Evolutionary conservation across 2,888 invertebrate species (phyloP).

Genomic region (Trissonchulus sp.): DNA sequence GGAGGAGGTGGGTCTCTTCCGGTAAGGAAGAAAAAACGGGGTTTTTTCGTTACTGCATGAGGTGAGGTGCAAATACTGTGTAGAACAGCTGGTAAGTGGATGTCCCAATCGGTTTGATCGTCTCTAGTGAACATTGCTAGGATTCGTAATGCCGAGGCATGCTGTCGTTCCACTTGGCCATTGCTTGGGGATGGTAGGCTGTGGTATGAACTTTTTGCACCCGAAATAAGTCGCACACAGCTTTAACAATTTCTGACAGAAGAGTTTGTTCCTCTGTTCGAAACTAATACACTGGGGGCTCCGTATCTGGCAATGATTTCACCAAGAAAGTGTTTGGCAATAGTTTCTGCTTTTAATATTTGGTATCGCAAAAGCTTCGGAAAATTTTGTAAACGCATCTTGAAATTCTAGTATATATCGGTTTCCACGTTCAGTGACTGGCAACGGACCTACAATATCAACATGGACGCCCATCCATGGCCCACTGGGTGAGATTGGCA

Average conservation of each 20-base stretch:
- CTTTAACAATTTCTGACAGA: not conserved
- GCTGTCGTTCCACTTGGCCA: conserved; percentile 3
- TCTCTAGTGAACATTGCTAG: not conserved
- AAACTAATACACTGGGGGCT: not conserved
- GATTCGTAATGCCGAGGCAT: not conserved
- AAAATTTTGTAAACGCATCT: not conserved
- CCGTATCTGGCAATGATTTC: not conserved
- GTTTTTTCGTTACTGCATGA: not conserved
- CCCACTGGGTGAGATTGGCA: not conserved
- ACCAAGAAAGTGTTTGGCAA: not conserved
- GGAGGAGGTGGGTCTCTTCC: not conserved
- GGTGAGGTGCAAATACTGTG: not conserved
- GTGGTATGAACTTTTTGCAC: not conserved
- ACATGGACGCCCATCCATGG: not conserved
- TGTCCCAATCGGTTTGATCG: not conserved
- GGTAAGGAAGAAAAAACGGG: not conserved
- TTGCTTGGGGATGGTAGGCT: not conserved
- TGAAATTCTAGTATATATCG: not conserved
- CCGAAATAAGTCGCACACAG: not conserved
- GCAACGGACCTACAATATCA: not conserved
- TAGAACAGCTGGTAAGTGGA: not conserved
- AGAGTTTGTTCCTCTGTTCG: not conserved
- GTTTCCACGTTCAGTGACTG: not conserved
- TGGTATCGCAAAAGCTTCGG: not conserved
- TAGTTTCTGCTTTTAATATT: not conserved